Evolutionary conservation across 2,113 vertebrate species (phyloP).

Genomic region (Toxostoma redivivum): DNA sequence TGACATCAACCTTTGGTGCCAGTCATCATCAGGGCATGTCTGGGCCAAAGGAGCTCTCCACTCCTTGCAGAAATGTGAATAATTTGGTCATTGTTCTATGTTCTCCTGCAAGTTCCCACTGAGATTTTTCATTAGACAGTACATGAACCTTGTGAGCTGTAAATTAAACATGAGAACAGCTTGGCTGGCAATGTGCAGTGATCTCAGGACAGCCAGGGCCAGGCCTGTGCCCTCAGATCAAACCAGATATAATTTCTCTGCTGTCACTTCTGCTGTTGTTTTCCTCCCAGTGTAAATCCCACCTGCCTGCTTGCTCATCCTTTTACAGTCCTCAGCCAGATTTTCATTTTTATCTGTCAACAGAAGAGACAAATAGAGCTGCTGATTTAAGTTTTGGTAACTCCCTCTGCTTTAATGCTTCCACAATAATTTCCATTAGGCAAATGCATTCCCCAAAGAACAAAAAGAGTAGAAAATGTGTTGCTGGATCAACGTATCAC

Average conservation of each 20-base stretch:
- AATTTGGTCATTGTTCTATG: neutral
- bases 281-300: neutral
- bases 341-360: neutral
- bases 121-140: neutral
- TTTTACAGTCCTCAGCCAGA: neutral
- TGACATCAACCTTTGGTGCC: neutral
- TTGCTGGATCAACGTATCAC: neutral
- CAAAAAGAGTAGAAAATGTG: accelerated
- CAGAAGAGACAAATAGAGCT: neutral
- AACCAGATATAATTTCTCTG: neutral
- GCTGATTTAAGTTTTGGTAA: neutral
- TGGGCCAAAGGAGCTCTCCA: neutral
- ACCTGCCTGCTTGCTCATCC: neutral
- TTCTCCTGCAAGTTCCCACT: neutral
- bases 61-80: neutral
- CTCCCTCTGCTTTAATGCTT: neutral
- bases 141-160: neutral
- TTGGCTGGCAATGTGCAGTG: neutral
- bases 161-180: conserved; percentile 27
- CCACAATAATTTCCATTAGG: neutral
- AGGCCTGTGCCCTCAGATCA: neutral
- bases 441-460: neutral
- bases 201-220: neutral
- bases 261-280: neutral
- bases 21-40: too few relatives aligned